Evolutionary conservation across 2,797 vertebrate species (phyloP).

Genomic region (Onychomys torridus): DNA sequence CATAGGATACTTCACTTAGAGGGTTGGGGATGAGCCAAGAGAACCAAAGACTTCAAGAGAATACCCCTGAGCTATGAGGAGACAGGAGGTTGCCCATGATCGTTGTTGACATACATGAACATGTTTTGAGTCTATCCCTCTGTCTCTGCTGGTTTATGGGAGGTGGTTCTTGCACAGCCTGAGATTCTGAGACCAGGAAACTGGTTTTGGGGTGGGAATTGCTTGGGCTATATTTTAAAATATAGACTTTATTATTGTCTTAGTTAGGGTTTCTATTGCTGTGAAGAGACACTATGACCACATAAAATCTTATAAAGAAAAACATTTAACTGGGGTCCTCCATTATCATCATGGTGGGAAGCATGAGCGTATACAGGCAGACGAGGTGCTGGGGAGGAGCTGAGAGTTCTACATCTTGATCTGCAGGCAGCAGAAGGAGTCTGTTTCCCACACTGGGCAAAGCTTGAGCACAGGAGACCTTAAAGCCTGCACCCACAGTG

Average conservation of each 20-base stretch:
- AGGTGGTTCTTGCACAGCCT: no score
- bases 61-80: neutral
- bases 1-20: neutral
- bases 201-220: neutral
- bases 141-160: neutral
- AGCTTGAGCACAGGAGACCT: neutral
- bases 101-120: no score
- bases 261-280: neutral
- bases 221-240: neutral
- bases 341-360: neutral
- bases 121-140: neutral
- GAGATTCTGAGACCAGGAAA: neutral
- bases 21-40: neutral
- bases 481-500: neutral
- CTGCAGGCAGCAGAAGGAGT: neutral
- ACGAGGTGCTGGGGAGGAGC: neutral
- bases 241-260: neutral
- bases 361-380: neutral
- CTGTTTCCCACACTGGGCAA: neutral
- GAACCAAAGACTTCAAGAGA: neutral
- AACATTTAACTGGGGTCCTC: neutral
- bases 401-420: neutral
- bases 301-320: neutral
- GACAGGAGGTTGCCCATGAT: neutral
- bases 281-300: neutral